These are phyloP conservation scores for Panurus biarmicus DNA, from an alignment of 2,113 vertebrate genomes.

Conservation along the genomic window DNA sequence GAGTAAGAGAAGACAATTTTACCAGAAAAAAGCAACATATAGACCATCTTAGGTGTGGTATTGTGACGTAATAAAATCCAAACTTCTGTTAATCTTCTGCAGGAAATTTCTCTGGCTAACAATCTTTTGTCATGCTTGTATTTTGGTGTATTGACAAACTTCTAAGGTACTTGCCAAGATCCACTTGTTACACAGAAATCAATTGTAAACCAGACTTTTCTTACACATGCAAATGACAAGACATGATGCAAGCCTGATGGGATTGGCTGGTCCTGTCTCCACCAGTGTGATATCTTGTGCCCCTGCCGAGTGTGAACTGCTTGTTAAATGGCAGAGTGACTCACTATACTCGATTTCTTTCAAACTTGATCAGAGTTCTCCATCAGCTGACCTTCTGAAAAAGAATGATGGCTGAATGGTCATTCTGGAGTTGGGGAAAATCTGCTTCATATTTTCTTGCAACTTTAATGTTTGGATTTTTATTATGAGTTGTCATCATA, in stretches of 20 bases:
- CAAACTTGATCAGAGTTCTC: not conserved
- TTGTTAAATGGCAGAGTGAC: not conserved
- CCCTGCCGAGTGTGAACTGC: not conserved
- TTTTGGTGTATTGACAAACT: not conserved
- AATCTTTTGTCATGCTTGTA: not conserved
- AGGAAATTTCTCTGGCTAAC: not conserved
- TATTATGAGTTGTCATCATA: not conserved
- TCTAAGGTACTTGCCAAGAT: not conserved
- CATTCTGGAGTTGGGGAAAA: not conserved
- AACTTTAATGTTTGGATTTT: not conserved
- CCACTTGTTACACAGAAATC: not conserved
- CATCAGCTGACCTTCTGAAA: not conserved
- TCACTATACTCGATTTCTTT: not conserved
- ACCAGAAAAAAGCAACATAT: not conserved
- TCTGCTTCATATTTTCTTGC: not conserved
- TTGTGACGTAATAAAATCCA: not conserved
- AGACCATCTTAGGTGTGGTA: not conserved
- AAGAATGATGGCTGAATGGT: not conserved
- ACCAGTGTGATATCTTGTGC: not conserved
- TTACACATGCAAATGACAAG: not conserved
- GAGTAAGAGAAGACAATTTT: not conserved
- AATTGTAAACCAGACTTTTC: not conserved
- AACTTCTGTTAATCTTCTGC: not conserved
- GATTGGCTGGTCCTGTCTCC: not conserved
- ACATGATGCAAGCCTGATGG: not conserved